These are phyloP conservation scores for Oedothorax gibbosus DNA, from an alignment of 1,140 invertebrate species.

Conservation along the genomic window DNA sequence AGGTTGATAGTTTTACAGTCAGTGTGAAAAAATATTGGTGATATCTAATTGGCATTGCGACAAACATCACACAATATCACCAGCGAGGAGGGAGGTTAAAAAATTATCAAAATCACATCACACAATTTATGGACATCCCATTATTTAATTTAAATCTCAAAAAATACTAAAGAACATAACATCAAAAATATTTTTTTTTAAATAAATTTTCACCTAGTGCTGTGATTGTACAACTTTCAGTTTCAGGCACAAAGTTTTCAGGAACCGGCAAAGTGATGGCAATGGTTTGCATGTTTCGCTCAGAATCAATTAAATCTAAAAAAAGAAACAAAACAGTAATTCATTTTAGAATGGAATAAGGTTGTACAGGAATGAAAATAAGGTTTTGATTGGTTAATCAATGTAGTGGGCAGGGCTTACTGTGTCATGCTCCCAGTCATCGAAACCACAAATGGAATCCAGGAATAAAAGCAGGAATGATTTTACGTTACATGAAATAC, in stretches of 20 bases:
- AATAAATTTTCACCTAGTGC: constrained; percentile 64
- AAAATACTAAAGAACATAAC: not conserved
- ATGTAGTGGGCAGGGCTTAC: too few relatives aligned
- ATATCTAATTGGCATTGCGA: not conserved
- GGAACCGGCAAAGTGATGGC: constrained; percentile 65
- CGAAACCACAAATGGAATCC: too few relatives aligned
- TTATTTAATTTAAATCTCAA: not conserved
- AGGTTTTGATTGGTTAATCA: too few relatives aligned
- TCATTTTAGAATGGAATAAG: too few relatives aligned
- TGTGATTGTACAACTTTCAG: constrained; percentile 66
- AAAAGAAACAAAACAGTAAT: not conserved
- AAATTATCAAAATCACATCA: not conserved
- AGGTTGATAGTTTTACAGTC: too few relatives aligned
- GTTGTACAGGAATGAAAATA: too few relatives aligned
- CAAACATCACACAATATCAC: not conserved
- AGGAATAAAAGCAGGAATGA: too few relatives aligned
- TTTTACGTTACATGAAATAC: too few relatives aligned
- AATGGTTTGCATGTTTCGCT: constrained; percentile 63
- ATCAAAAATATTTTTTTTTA: not conserved
- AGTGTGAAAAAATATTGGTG: too few relatives aligned
- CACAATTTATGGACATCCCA: not conserved
- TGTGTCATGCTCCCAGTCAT: too few relatives aligned
- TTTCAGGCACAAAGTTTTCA: constrained; percentile 66
- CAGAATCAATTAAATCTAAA: constrained; percentile 58
- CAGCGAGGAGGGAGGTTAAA: not conserved